Conservation (phyloP, 1,140 invertebrate genomes). For the Orius insidiosus region DNA sequence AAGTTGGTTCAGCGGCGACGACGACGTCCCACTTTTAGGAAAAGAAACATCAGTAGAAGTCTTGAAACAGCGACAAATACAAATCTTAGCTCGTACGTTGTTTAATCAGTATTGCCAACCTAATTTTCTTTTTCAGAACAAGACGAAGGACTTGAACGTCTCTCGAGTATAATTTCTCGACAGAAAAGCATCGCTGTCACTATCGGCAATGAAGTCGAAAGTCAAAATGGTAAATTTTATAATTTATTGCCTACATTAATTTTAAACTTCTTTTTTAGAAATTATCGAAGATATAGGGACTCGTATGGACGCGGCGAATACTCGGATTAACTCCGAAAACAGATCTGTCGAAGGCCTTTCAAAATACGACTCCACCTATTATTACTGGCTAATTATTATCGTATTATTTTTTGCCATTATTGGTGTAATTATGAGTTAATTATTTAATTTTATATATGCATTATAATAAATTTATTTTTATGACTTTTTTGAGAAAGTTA, state of each 20-base stretch:
- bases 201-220: constrained; percentile 57
- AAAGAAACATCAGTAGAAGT: constrained; percentile 18
- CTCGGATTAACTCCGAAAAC: constrained; percentile 46
- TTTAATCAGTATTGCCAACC: not conserved
- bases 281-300: constrained; percentile 62
- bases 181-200: constrained; percentile 60
- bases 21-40: constrained; percentile 8
- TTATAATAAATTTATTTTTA: no score
- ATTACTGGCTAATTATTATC: constrained; percentile 50
- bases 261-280: constrained; percentile 30
- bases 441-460: no score
- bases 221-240: constrained; percentile 47
- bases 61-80: constrained; percentile 24
- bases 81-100: constrained; percentile 22
- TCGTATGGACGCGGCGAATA: constrained; percentile 50
- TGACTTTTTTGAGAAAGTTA: no score
- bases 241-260: constrained; percentile 9
- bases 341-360: constrained; percentile 42
- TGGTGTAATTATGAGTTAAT: not conserved
- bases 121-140: constrained; percentile 37
- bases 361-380: constrained; percentile 49
- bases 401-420: constrained; percentile 39
- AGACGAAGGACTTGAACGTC: constrained; percentile 54
- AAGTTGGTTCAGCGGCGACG: constrained; percentile 4
- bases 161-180: constrained; percentile 54